phyloP scores from a whole-genome alignment of 2,113 vertebrate genomes.

The Trematocara unimaculatum region DNA sequence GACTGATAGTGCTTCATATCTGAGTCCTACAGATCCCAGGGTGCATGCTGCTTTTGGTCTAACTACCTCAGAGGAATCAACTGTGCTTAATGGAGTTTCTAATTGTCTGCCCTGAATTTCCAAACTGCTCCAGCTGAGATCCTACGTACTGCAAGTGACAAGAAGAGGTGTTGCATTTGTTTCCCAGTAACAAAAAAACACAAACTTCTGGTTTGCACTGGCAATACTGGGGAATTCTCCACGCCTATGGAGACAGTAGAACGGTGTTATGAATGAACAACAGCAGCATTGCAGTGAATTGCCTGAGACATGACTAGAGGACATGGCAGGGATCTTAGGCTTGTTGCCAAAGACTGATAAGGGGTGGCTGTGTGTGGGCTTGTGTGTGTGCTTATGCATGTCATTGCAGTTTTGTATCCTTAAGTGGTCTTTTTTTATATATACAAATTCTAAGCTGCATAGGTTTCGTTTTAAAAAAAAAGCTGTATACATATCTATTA shows the following conservation, averaged over 20 bases:
- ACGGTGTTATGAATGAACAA: slow-evolving; percentile 9
- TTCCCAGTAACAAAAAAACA: not conserved
- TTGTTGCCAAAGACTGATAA: slow-evolving; percentile 30
- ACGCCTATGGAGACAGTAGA: not conserved
- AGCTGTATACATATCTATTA: not conserved
- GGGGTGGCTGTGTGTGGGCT: not conserved
- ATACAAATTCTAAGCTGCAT: not conserved
- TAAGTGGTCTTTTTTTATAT: not conserved
- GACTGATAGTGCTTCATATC: slow-evolving; percentile 20
- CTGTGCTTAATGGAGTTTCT: slow-evolving; percentile 70
- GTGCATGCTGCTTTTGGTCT: slow-evolving; percentile 64
- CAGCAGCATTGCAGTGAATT: slow-evolving; percentile 52
- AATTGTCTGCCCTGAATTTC: slow-evolving; percentile 71
- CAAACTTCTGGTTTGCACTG: not conserved
- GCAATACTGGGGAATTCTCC: not conserved
- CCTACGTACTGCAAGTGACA: not conserved
- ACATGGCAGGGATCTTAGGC: slow-evolving; percentile 37
- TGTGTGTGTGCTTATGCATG: not conserved
- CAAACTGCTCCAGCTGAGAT: slow-evolving; percentile 3
- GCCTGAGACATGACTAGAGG: slow-evolving; percentile 34
- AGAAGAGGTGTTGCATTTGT: not conserved
- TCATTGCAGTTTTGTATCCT: not conserved
- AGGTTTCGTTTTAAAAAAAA: not conserved
- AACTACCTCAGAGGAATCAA: slow-evolving; percentile 61
- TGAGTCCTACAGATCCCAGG: slow-evolving; percentile 41